Evolutionary conservation across 2,888 invertebrate genomes (phyloP).

Genomic region (Dryobota labecula): DNA sequence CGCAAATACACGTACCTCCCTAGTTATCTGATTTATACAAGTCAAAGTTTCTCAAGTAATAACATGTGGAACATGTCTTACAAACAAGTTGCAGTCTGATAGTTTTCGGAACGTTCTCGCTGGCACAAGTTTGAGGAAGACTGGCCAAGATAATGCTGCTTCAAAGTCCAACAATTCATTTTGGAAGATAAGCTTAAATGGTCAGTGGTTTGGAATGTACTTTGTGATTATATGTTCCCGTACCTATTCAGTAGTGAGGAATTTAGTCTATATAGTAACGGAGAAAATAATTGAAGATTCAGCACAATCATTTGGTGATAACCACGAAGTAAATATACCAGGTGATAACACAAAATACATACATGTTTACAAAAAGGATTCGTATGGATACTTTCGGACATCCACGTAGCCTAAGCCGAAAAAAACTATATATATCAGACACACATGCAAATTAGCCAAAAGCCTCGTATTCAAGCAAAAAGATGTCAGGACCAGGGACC

Average conservation of each 20-base stretch:
- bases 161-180: constrained; percentile 24
- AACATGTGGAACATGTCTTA: constrained; percentile 32
- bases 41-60: constrained; percentile 45
- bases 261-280: not conserved
- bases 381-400: not conserved
- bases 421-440: too few species aligned
- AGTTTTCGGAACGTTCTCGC: constrained; percentile 7
- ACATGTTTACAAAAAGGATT: not conserved
- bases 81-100: constrained; percentile 28
- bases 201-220: constrained; percentile 9
- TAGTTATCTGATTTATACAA: constrained; percentile 35
- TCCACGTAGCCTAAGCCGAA: too few species aligned
- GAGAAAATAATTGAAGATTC: not conserved
- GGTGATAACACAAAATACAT: not conserved
- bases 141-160: constrained; percentile 28
- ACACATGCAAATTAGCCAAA: too few species aligned
- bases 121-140: constrained; percentile 36
- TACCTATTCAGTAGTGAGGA: not conserved
- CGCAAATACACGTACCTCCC: constrained; percentile 3
- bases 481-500: too few species aligned
- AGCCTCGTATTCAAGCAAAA: too few species aligned
- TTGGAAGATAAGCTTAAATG: constrained; percentile 21
- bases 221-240: constrained; percentile 12
- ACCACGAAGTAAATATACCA: too few species aligned
- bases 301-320: not conserved